Percentiles rank a stretch among this genome's conserved stretches.
These are phyloP conservation scores for Ochlodes sylvanus DNA, from an alignment of 2,888 invertebrate genomes.

Conservation along the genomic window DNA sequence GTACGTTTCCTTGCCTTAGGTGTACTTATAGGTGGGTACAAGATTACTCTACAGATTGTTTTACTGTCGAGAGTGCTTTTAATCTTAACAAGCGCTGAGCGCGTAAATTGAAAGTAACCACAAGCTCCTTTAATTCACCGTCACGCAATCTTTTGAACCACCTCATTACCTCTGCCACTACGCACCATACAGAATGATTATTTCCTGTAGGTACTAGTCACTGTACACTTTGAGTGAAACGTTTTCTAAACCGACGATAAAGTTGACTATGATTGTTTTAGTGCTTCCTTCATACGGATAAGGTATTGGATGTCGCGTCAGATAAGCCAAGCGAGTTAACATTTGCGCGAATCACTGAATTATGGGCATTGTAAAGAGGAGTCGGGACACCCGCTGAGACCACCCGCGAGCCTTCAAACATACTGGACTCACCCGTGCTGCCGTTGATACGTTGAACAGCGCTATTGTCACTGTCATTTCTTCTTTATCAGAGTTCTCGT, in stretches of 20 bases:
- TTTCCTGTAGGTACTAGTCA: no score
- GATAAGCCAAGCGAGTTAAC: conserved; percentile 71
- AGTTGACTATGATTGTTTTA: conserved; percentile 64
- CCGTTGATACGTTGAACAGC: conserved; percentile 47
- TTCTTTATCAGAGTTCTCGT: conserved; percentile 43
- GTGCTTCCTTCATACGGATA: conserved; percentile 65
- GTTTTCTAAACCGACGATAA: conserved; percentile 50
- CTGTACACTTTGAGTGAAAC: conserved; percentile 38
- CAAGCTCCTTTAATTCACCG: conserved; percentile 68
- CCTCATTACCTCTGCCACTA: conserved; percentile 45
- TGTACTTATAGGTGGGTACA: no score
- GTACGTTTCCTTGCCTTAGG: no score
- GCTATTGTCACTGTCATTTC: conserved; percentile 48
- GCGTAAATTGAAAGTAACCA: conserved; percentile 74
- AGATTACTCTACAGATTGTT: not conserved
- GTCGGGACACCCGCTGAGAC: conserved; percentile 75
- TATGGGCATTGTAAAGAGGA: conserved; percentile 73
- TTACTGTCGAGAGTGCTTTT: conserved; percentile 57
- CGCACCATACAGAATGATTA: conserved; percentile 50
- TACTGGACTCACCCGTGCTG: conserved; percentile 49
- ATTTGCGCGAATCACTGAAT: conserved; percentile 79
- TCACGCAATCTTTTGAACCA: conserved; percentile 62
- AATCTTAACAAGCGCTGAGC: conserved; percentile 64
- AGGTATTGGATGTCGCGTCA: conserved; percentile 68
- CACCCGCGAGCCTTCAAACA: conserved; percentile 67